Base-by-base conservation (phyloP, 2,113 vertebrate genomes). In the Psammodynastes pulverulentus region DNA sequence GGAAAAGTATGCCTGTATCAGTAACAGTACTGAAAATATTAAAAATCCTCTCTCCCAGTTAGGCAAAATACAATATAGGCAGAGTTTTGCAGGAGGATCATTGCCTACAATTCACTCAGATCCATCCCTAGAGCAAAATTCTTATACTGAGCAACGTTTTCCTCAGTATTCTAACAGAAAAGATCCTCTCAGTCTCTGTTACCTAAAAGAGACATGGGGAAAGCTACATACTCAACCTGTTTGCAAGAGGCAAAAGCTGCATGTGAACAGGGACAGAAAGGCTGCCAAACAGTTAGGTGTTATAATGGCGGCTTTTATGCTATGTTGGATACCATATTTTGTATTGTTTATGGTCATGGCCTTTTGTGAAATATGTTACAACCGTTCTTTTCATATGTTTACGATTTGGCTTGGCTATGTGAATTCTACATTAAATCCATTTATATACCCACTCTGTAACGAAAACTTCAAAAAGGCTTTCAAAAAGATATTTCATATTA, bases 321-420 rank as follows among this genome's bases (percentile, higher is more conserved):
- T 99, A 90, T 99, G 99, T 94, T 99, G 99, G 99, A 99, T 98
- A 88, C 99, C 99, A 1, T 99, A 99, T 96, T 99, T 99, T 85
- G 98, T 99, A 49, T 96, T 97, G 23, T 99, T 99, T 93, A 98
- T 98, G 98, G 98, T 99, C 89, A 97, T 98, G 94, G 99, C 98
- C 0, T 98, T 98, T 96, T 99, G 98, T 54, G 95, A 95, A 91
- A 95, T 94, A 48, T 98, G 97, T 3, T 95, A 98, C 5, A 97
- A 96, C 43, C 97, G 98, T 53, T 93, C 96, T 0, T 95, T 98
- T 23, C 98, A 98, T 94, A 99, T 98, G 98, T 97, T 98, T 95
- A 99, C 99, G 21, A 98, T 99, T 93, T 99, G 99, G 99, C 97
- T 99, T 0, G 99, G 99, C 51, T 99, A 99, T 93, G 96, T 99